Evolutionary conservation across 2,888 invertebrate species (phyloP).

Genomic region (Tipula vernalis): DNA sequence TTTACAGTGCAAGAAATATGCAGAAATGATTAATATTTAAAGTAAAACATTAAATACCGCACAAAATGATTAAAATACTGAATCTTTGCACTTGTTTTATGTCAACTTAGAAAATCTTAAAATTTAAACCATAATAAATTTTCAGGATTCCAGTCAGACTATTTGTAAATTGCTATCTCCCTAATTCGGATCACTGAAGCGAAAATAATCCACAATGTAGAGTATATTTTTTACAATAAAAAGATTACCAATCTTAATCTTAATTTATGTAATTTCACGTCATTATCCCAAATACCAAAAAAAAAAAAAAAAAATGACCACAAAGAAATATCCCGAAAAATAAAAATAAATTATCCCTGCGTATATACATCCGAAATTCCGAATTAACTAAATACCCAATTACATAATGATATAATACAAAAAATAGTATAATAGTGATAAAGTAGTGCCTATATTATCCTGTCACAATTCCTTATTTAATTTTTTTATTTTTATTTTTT

Average conservation of each 20-base stretch:
- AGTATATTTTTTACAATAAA: background rate
- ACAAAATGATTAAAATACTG: too few species aligned
- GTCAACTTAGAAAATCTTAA: too few species aligned
- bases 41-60: too few species aligned
- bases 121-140: too few species aligned
- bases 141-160: too few species aligned
- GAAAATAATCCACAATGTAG: background rate
- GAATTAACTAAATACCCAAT: background rate
- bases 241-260: background rate
- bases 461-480: background rate
- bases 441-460: background rate
- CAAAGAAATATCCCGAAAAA: background rate
- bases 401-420: background rate
- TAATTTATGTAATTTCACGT: background rate
- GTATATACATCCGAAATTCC: background rate
- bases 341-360: background rate
- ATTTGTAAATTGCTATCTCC: too few species aligned
- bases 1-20: too few species aligned
- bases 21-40: too few species aligned
- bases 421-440: background rate
- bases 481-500: background rate
- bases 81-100: too few species aligned
- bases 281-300: background rate
- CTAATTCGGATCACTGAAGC: too few species aligned
- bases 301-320: background rate